Percentiles rank a stretch among this genome's conserved stretches.
phyloP scores from a whole-genome alignment of 1,140 invertebrate genomes.

The Dufourea novaeangliae region DNA sequence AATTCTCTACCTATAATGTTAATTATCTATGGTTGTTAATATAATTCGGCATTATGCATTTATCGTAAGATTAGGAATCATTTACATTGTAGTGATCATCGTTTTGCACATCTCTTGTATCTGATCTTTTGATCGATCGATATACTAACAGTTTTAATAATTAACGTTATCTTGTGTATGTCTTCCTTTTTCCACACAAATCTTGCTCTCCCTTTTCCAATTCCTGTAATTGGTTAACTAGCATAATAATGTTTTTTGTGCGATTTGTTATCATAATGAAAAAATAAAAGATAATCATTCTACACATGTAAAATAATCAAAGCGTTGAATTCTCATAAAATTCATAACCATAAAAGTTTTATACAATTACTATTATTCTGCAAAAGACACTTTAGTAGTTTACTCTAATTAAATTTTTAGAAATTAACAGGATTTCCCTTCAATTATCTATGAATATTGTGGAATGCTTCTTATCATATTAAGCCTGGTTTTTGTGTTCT shows the following conservation, averaged over 20 bases:
- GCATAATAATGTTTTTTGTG: too few relatives aligned
- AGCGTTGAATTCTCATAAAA: too few relatives aligned
- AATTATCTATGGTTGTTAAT: constrained; percentile 78
- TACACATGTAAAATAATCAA: too few relatives aligned
- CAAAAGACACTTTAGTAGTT: too few relatives aligned
- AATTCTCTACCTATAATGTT: constrained; percentile 44
- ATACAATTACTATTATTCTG: too few relatives aligned
- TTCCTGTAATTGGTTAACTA: neutral
- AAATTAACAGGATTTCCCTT: too few relatives aligned
- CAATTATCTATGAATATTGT: too few relatives aligned
- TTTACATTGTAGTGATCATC: constrained; percentile 73
- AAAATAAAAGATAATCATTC: neutral
- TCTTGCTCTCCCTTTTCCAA: neutral
- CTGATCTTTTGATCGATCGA: constrained; percentile 13
- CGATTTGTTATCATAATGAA: neutral
- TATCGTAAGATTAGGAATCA: constrained; percentile 72
- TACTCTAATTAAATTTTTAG: too few relatives aligned
- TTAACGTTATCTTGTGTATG: constrained; percentile 28
- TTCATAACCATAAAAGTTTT: too few relatives aligned
- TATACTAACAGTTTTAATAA: constrained; percentile 54
- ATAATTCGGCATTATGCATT: constrained; percentile 71
- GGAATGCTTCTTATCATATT: too few relatives aligned
- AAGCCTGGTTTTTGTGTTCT: too few relatives aligned
- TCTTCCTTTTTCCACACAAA: neutral
- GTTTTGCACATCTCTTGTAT: constrained; percentile 72